Evolutionary conservation across 2,888 invertebrate genomes (phyloP).

Genomic region (Stenoptilia bipunctidactyla): DNA sequence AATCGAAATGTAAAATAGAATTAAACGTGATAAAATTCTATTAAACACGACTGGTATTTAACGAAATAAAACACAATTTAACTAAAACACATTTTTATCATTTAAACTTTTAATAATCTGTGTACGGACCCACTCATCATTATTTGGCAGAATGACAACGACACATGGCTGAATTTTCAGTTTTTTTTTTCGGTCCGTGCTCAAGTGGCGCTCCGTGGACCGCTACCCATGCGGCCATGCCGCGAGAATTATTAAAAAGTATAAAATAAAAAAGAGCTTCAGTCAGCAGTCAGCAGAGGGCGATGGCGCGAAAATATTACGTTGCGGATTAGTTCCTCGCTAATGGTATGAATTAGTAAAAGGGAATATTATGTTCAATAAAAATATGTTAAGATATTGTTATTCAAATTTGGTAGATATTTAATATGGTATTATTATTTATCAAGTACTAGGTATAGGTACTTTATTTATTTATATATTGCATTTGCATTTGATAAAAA

Average conservation of each 20-base stretch:
- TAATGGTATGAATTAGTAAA: too few relatives aligned
- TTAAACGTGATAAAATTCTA: too few relatives aligned
- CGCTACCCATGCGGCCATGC: constrained; percentile 26
- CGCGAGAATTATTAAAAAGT: constrained; percentile 64
- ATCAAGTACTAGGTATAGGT: too few relatives aligned
- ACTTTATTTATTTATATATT: too few relatives aligned
- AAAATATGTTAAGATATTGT: too few relatives aligned
- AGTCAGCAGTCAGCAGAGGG: constrained; percentile 28
- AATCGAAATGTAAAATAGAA: too few relatives aligned
- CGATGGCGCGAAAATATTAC: constrained; percentile 41
- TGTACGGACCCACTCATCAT: constrained; percentile 33
- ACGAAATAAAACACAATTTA: too few relatives aligned
- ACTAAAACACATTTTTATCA: neutral
- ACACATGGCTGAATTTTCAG: constrained; percentile 55
- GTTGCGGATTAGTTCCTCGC: constrained; percentile 3
- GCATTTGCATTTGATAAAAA: too few relatives aligned
- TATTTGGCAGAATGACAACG: constrained; percentile 33
- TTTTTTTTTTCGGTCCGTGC: constrained; percentile 62
- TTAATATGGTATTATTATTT: too few relatives aligned
- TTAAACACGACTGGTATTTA: too few relatives aligned
- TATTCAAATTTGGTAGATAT: too few relatives aligned
- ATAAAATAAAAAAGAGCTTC: constrained; percentile 46
- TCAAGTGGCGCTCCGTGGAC: constrained; percentile 49
- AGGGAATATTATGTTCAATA: too few relatives aligned
- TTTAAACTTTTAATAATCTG: neutral